A percentile compares a stretch with the other conserved stretches of the same genome.
These are phyloP conservation scores for Diachasmimorpha longicaudata DNA, from an alignment of 1,140 invertebrate genomes.

Conservation along the genomic window DNA sequence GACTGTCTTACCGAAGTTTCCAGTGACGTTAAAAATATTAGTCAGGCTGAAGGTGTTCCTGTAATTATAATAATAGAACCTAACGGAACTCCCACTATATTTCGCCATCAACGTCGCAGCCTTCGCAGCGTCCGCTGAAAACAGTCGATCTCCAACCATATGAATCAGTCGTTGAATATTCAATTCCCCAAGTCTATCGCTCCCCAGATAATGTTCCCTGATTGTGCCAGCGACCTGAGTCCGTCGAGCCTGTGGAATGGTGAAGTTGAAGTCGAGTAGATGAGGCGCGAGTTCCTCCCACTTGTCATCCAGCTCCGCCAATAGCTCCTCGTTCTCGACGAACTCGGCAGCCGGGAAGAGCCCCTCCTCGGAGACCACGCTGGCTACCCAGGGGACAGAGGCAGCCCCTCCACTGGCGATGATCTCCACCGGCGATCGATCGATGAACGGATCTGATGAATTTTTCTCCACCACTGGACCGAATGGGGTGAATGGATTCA, in stretches of 20 bases:
- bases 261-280: conserved; percentile 70
- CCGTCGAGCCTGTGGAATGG: conserved; percentile 58
- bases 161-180: conserved; percentile 47
- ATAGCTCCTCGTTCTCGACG: conserved; percentile 48
- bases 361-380: conserved; percentile 62
- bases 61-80: conserved; percentile 67
- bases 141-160: conserved; percentile 67
- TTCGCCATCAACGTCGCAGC: conserved; percentile 64
- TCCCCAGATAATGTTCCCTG: conserved; percentile 65
- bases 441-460: conserved; percentile 60
- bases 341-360: conserved; percentile 65
- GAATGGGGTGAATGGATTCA: conserved; percentile 60
- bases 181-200: conserved; percentile 55
- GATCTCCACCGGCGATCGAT: conserved; percentile 60
- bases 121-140: conserved; percentile 64
- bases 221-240: conserved; percentile 60
- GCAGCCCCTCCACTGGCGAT: conserved; percentile 55
- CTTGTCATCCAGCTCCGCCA: conserved; percentile 63
- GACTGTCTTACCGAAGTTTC: background rate
- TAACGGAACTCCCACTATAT: conserved; percentile 64
- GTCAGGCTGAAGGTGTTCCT: conserved; percentile 41
- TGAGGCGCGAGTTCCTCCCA: conserved; percentile 67
- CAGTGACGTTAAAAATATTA: background rate
- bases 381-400: conserved; percentile 63
- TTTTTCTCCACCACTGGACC: conserved; percentile 62